A percentile compares a stretch with the other conserved stretches of the same genome.
These are phyloP conservation scores for Tapirus terrestris DNA, from an alignment of 2,113 vertebrate species.

Conservation along the genomic window DNA sequence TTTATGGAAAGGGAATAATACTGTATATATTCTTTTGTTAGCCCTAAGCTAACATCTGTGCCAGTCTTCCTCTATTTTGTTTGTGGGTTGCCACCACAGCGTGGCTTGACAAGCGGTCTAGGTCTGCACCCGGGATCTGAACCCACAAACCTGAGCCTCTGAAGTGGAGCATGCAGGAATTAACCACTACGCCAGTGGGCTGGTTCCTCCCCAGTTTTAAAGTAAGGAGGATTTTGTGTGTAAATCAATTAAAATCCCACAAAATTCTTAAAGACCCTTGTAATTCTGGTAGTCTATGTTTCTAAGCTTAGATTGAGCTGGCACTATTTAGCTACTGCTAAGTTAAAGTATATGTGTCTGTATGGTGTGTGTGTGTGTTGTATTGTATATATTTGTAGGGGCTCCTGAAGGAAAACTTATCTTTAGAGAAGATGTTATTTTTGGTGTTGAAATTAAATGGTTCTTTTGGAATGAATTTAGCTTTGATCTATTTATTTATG, in stretches of 20 bases:
- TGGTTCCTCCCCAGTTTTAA: background rate
- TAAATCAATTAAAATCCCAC: background rate
- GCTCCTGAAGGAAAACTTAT: background rate
- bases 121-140: too few relatives aligned
- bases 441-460: background rate
- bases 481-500: conserved; percentile 43
- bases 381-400: background rate
- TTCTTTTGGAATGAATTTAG: conserved; percentile 19
- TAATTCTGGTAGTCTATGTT: background rate
- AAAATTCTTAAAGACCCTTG: background rate
- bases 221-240: background rate
- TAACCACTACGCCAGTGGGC: too few relatives aligned
- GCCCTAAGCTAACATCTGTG: too few relatives aligned
- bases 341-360: background rate
- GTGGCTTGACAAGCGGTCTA: too few relatives aligned
- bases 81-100: too few relatives aligned
- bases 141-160: too few relatives aligned
- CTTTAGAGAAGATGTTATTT: background rate
- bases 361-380: background rate
- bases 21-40: too few relatives aligned
- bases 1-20: too few relatives aligned
- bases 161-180: too few relatives aligned
- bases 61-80: too few relatives aligned
- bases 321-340: background rate
- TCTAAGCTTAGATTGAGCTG: background rate